Evolutionary conservation across 2,888 invertebrate genomes (phyloP).

Genomic region (Drosophila merina): DNA sequence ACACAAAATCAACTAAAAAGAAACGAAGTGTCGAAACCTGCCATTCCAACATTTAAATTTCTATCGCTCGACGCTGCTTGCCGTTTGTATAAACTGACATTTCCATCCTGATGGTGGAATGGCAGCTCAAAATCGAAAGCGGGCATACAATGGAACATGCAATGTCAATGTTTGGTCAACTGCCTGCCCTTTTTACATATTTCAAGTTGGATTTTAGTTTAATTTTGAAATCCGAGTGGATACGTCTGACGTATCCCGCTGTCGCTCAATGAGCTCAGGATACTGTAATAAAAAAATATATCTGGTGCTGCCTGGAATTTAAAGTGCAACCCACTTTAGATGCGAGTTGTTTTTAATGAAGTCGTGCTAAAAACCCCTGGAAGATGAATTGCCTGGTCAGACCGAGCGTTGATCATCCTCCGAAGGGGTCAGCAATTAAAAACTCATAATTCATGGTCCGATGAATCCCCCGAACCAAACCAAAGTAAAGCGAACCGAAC

Average conservation of each 20-base stretch:
- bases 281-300: constrained; percentile 13
- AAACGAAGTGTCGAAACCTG: constrained; percentile 35
- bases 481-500: neutral
- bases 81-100: constrained; percentile 62
- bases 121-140: constrained; percentile 41
- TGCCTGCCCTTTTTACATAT: neutral
- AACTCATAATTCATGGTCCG: constrained; percentile 66
- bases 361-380: constrained; percentile 17
- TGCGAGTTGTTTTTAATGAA: constrained; percentile 56
- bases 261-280: neutral
- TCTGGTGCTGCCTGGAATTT: constrained; percentile 20
- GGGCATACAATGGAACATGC: constrained; percentile 15
- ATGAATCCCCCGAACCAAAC: constrained; percentile 14
- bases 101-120: constrained; percentile 29
- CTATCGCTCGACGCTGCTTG: constrained; percentile 60
- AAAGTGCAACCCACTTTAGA: constrained; percentile 37
- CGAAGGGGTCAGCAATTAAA: constrained; percentile 65
- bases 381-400: constrained; percentile 68
- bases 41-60: constrained; percentile 68
- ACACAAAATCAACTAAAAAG: constrained; percentile 32
- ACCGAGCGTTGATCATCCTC: constrained; percentile 18
- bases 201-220: constrained; percentile 1
- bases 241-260: neutral
- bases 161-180: constrained; percentile 38
- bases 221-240: neutral